Percentiles rank a stretch among this genome's conserved stretches.
phyloP scores from a whole-genome alignment of 1,140 invertebrate genomes.

The Neelides sp. region DNA sequence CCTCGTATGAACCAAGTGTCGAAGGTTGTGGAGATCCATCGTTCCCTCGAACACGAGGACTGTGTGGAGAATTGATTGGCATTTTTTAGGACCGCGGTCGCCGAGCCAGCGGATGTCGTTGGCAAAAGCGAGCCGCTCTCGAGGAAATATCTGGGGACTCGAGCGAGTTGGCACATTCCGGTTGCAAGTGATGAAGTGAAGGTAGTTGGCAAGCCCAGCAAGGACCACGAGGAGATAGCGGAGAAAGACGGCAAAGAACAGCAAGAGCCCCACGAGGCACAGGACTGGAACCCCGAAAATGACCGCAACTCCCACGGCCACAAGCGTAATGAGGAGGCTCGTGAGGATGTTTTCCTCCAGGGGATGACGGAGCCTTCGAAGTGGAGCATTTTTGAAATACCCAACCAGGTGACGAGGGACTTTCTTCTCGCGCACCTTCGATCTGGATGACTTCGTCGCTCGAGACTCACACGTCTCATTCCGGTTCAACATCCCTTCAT shows the following conservation, averaged over 20 bases:
- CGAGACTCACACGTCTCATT: too few relatives aligned
- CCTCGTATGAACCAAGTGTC: constrained; percentile 38
- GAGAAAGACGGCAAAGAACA: constrained; percentile 29
- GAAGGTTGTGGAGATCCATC: constrained; percentile 37
- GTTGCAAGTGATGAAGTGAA: constrained; percentile 33
- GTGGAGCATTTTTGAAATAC: constrained; percentile 9
- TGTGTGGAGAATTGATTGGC: constrained; percentile 39
- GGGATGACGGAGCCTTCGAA: constrained; percentile 33
- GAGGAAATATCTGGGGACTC: constrained; percentile 17
- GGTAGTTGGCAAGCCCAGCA: constrained; percentile 29
- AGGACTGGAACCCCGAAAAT: constrained; percentile 36
- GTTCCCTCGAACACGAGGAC: constrained; percentile 41
- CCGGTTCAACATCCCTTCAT: too few relatives aligned
- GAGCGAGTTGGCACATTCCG: constrained; percentile 3
- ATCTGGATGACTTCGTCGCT: too few relatives aligned
- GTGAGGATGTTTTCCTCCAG: constrained; percentile 38
- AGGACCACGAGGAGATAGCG: constrained; percentile 28
- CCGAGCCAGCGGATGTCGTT: constrained; percentile 41
- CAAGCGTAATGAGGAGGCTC: constrained; percentile 34
- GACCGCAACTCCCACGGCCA: constrained; percentile 36
- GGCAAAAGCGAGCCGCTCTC: constrained; percentile 26
- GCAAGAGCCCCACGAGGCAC: constrained; percentile 28
- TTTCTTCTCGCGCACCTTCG: background rate
- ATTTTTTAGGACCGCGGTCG: constrained; percentile 27
- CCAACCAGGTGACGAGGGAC: background rate